phyloP scores from a whole-genome alignment of 2,797 vertebrate genomes.

The Taeniopygia guttata region DNA sequence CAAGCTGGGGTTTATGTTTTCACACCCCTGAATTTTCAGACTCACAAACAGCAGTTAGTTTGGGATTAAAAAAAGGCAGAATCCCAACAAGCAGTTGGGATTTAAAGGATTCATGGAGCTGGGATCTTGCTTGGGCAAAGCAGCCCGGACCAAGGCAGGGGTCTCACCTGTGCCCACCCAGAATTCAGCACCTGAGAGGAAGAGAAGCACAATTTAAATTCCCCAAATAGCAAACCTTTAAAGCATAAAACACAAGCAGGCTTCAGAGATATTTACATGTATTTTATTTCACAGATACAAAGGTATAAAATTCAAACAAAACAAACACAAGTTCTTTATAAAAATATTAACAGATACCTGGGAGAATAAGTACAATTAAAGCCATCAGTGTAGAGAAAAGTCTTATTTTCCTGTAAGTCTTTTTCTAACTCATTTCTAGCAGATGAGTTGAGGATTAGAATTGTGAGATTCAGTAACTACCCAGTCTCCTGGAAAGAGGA shows the following conservation, averaged over 20 bases:
- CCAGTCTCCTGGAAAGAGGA: neutral
- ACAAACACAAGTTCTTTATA: neutral
- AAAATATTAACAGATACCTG: neutral
- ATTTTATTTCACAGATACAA: neutral
- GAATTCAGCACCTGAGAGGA: neutral
- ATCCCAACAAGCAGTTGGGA: neutral
- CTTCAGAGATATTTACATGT: neutral
- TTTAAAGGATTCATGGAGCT: neutral
- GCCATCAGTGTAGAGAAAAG: neutral
- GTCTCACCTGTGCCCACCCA: neutral
- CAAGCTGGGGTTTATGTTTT: neutral
- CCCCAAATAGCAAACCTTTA: neutral
- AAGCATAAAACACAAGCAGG: neutral
- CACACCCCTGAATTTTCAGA: neutral
- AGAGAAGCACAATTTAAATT: neutral
- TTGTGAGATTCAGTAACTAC: neutral
- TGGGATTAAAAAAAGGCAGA: neutral
- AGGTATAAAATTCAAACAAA: neutral
- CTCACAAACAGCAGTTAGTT: neutral
- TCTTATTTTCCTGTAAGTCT: neutral
- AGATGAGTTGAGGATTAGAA: neutral
- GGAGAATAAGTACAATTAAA: neutral
- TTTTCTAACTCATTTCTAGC: neutral
- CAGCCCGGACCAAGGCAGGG: no score
- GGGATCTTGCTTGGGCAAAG: neutral